These are phyloP conservation scores for Gymnothorax javanicus DNA, from an alignment of 2,797 vertebrate genomes.

Conservation along the genomic window DNA sequence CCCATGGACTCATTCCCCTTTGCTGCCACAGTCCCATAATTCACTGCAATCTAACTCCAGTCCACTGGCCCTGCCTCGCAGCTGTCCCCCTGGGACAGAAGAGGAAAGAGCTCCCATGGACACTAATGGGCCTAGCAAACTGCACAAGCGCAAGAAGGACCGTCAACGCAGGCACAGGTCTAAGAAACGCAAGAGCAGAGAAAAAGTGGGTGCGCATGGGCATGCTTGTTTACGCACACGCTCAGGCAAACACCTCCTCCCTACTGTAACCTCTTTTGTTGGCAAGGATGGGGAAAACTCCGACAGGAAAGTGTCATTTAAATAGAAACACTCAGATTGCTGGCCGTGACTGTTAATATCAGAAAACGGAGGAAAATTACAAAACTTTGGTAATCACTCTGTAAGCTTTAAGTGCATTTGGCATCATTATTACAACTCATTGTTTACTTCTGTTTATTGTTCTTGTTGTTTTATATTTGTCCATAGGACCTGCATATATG, in stretches of 20 bases:
- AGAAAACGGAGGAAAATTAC: background rate
- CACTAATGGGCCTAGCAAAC: conserved; percentile 6
- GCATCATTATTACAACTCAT: conserved; percentile 1
- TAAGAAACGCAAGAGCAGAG: conserved; percentile 1
- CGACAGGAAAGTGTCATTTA: background rate
- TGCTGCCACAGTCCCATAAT: background rate
- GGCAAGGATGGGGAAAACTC: background rate
- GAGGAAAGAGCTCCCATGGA: background rate
- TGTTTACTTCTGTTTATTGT: background rate
- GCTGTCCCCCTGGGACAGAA: background rate
- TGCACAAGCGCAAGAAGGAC: conserved; percentile 10
- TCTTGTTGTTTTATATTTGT: background rate
- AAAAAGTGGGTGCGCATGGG: background rate
- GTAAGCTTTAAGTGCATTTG: background rate
- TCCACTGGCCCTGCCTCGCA: conserved; percentile 17
- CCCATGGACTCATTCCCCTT: background rate
- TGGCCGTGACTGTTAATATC: background rate
- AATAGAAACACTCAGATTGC: background rate
- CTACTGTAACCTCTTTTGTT: background rate
- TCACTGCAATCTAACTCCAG: background rate
- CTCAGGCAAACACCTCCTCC: background rate
- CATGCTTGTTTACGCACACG: background rate
- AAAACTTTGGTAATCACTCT: background rate
- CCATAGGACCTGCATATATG: background rate
- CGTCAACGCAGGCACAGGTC: conserved; percentile 16